phyloP scores from a whole-genome alignment of 2,888 invertebrate genomes.

The Thera britannica region DNA sequence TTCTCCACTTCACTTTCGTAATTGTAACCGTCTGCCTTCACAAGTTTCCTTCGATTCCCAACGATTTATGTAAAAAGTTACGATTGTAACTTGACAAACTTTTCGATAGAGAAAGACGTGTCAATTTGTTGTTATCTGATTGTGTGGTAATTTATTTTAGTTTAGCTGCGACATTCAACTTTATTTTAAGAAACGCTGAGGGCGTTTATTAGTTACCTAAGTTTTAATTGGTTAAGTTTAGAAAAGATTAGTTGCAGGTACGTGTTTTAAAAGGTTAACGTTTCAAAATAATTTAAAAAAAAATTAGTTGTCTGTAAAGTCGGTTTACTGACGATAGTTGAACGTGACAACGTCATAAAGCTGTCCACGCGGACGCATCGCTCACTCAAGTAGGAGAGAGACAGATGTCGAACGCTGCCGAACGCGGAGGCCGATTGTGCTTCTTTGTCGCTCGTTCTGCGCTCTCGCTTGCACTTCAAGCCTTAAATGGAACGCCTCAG shows the following conservation, averaged over 20 bases:
- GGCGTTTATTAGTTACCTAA: slow-evolving; percentile 21
- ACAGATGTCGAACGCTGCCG: too few species aligned
- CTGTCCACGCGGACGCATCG: too few species aligned
- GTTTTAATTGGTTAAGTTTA: slow-evolving; percentile 31
- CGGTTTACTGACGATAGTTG: too few species aligned
- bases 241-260: slow-evolving; percentile 19
- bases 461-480: too few species aligned
- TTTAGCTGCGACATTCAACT: slow-evolving; percentile 21
- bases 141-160: slow-evolving; percentile 34
- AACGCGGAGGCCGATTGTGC: too few species aligned
- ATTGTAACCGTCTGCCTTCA: slow-evolving; percentile 44
- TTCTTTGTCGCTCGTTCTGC: too few species aligned
- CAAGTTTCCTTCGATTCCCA: slow-evolving; percentile 46
- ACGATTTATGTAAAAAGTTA: slow-evolving; percentile 50
- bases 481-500: too few species aligned
- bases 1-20: slow-evolving; percentile 25
- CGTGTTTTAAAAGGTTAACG: neutral
- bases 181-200: slow-evolving; percentile 24
- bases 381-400: too few species aligned
- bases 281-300: too few species aligned
- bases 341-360: too few species aligned
- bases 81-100: slow-evolving; percentile 35
- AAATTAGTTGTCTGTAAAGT: too few species aligned
- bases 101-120: slow-evolving; percentile 38
- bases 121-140: slow-evolving; percentile 43